Base-by-base conservation (phyloP, 2,797 vertebrate genomes). In the Naso thynnoides region DNA sequence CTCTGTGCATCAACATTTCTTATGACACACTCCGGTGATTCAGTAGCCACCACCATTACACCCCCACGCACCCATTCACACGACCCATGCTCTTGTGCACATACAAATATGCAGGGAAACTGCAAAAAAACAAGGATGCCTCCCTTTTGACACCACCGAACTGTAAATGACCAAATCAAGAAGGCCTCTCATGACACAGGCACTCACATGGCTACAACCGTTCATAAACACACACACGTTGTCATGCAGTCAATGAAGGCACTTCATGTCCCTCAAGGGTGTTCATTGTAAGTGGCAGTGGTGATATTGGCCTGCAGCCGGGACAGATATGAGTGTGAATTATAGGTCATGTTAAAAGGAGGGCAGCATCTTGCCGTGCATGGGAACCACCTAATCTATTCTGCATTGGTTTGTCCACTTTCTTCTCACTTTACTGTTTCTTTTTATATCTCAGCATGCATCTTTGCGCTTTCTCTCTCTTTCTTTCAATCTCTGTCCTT, bases 21-120 rank as follows among this genome's bases (percentile, higher is more conserved):
- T 78, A 84, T 71, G 77, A 84, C 78, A 86, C 81, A 84, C 84
- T 83, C 83, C 11, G 8, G 48, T 61, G 72, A 79, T 73, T 84
- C 68, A 42, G 78, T 82, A 76, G 67, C 68, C 64, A 13, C 57
- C 69, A 70, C 73, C 76, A 68, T 8, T 6, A 45, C 79, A 60
- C 70, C 60, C 61, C 59, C 63, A 54, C 44, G 6, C 78, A 58
- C 49, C 29, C 65, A 13, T 60, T 70, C 73, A 76, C 74, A 66
- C 9, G 18, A 33, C 60, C 61, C 27, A 50, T 64, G 69, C 67
- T 86, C 70, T 70, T 41, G 47, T 73, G 74, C 62, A 79, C 86
- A 77, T 68, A 79, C 82, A 84, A 59, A 73, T 91, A 52, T 84
- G 72, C 75, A 73, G 76, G 61, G 60, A 67, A n/a, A 58, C 39